Evolutionary conservation across 2,797 vertebrate genomes (phyloP).

Genomic region (Meriones psammophilus): DNA sequence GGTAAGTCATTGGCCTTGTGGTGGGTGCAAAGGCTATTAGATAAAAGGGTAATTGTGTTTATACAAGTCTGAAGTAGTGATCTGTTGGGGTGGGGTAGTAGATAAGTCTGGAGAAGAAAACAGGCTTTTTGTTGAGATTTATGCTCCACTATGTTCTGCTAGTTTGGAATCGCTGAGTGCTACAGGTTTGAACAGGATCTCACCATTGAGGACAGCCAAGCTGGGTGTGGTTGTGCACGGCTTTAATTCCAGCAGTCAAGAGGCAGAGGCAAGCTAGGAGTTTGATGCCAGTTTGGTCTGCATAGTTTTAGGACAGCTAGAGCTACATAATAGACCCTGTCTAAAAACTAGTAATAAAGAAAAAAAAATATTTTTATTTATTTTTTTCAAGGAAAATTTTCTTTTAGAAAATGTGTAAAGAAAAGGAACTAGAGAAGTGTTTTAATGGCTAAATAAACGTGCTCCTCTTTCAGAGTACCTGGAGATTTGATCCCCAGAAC

Average conservation of each 20-base stretch:
- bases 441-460: neutral
- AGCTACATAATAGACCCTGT: neutral
- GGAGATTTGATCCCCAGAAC: no score
- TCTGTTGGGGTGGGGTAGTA: neutral
- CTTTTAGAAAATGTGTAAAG: neutral
- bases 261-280: neutral
- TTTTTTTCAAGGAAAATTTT: neutral
- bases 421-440: neutral
- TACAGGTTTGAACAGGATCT: conserved; percentile 43
- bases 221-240: neutral
- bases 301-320: neutral
- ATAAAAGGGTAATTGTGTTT: conserved; percentile 3
- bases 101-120: conserved; percentile 9
- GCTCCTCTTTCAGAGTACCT: neutral
- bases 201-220: neutral
- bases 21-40: neutral
- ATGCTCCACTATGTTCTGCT: neutral
- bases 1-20: conserved; percentile 88
- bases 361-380: neutral
- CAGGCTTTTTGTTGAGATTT: conserved; percentile 31
- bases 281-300: neutral
- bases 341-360: neutral
- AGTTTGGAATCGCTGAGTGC: conserved; percentile 16
- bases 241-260: neutral
- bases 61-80: neutral